These are phyloP conservation scores for Lepidochitona cinerea DNA, from an alignment of 2,888 invertebrate genomes.

Conservation along the genomic window DNA sequence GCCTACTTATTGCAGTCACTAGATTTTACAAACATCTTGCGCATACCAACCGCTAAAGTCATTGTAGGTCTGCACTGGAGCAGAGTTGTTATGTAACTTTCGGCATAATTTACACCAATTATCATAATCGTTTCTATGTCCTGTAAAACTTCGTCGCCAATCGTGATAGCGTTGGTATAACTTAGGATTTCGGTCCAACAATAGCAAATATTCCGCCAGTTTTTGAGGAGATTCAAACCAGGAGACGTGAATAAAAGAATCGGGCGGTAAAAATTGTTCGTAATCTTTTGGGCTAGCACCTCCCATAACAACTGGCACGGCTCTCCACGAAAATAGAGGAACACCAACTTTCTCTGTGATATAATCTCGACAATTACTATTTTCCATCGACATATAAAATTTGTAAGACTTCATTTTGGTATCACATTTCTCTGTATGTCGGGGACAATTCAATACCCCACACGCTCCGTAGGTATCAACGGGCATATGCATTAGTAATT, in stretches of 20 bases:
- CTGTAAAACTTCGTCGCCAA: not conserved
- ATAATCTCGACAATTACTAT: not conserved
- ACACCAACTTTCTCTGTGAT: not conserved
- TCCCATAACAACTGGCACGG: constrained; percentile 3
- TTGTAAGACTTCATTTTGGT: not conserved
- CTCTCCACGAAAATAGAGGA: not conserved
- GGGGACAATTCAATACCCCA: not conserved
- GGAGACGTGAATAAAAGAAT: not conserved
- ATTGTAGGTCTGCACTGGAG: not conserved
- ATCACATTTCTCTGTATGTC: not conserved
- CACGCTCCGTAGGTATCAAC: not conserved
- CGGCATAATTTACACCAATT: not conserved
- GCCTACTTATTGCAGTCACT: too few relatives aligned
- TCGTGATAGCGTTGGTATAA: not conserved
- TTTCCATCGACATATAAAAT: not conserved
- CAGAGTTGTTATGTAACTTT: not conserved
- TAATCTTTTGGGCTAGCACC: not conserved
- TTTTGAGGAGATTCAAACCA: not conserved
- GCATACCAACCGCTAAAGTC: not conserved
- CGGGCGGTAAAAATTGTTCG: not conserved
- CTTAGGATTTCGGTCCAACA: not conserved
- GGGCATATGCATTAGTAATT: not conserved
- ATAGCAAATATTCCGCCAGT: not conserved
- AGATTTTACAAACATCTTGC: not conserved
- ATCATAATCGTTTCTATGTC: not conserved